Evolutionary conservation across 2,113 vertebrate genomes (phyloP).

Genomic region (Tetrax tetrax): DNA sequence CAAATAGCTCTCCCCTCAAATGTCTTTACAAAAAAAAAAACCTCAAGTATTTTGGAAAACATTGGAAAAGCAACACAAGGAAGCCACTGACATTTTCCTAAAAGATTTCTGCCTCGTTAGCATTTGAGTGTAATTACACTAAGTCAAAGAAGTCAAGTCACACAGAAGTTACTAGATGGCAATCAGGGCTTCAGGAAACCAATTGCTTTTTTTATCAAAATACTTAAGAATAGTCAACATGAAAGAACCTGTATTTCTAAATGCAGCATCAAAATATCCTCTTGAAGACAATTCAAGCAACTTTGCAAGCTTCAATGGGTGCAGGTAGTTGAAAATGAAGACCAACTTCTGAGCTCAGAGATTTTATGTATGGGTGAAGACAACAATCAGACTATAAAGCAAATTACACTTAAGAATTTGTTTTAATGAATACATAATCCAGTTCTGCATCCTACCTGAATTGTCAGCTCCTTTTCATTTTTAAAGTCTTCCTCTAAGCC

Average conservation of each 20-base stretch:
- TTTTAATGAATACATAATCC: not conserved
- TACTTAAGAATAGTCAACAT: not conserved
- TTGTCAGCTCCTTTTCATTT: slow-evolving; percentile 33
- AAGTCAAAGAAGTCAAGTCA: not conserved
- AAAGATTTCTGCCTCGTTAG: not conserved
- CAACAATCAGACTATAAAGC: not conserved
- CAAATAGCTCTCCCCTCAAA: not conserved
- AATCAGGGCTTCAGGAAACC: not conserved
- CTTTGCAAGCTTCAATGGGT: not conserved
- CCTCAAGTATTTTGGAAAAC: not conserved
- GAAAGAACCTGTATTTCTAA: not conserved
- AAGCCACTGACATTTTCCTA: not conserved
- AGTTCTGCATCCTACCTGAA: slow-evolving; percentile 59
- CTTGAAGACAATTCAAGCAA: not conserved
- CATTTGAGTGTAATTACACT: not conserved
- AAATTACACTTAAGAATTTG: not conserved
- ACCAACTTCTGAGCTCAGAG: not conserved
- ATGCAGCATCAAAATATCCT: not conserved
- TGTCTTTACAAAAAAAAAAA: not conserved
- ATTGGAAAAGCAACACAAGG: not conserved
- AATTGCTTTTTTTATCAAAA: not conserved
- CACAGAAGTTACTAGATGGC: not conserved
- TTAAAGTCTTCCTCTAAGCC: slow-evolving; percentile 82
- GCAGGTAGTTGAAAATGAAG: not conserved
- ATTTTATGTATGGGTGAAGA: not conserved